phyloP scores from a whole-genome alignment of 2,797 vertebrate species.

The Pseudochirops corinnae region DNA sequence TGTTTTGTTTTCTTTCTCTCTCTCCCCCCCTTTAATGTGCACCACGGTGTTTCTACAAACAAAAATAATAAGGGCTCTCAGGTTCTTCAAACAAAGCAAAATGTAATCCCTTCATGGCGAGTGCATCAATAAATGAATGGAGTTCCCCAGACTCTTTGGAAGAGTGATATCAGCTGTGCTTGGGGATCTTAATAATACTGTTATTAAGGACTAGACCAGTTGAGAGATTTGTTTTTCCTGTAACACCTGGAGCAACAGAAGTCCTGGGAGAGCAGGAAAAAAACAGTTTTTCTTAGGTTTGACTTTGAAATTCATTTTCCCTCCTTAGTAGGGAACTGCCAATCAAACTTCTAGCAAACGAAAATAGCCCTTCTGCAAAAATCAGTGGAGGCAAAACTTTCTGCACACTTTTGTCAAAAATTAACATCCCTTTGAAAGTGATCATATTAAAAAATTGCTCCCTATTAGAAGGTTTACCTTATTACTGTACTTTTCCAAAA shows the following conservation, averaged over 20 bases:
- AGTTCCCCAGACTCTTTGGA: constrained; percentile 58
- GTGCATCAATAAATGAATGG: constrained; percentile 77
- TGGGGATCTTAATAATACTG: constrained; percentile 79
- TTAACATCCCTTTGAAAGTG: constrained; percentile 44
- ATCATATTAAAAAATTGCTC: neutral
- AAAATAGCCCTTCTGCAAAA: constrained; percentile 63
- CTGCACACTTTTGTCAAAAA: constrained; percentile 49
- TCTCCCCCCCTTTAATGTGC: constrained; percentile 80
- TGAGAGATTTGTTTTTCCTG: constrained; percentile 82
- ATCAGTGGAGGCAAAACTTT: constrained; percentile 57
- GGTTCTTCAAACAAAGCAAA: constrained; percentile 84
- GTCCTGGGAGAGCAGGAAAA: constrained; percentile 58
- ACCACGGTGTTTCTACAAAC: constrained; percentile 82
- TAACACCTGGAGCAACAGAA: constrained; percentile 84
- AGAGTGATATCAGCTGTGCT: constrained; percentile 74
- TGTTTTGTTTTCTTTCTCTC: neutral
- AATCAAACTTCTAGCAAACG: constrained; percentile 77
- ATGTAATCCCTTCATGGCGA: constrained; percentile 78
- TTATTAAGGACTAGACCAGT: constrained; percentile 77
- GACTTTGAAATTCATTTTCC: constrained; percentile 83
- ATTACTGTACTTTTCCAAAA: constrained; percentile 62
- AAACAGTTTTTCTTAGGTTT: constrained; percentile 73
- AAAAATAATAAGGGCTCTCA: constrained; percentile 84
- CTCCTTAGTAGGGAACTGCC: constrained; percentile 76
- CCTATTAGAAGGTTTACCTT: neutral